Base-by-base conservation (phyloP, 2,113 vertebrate genomes). In the Monarcha castaneiventris region DNA sequence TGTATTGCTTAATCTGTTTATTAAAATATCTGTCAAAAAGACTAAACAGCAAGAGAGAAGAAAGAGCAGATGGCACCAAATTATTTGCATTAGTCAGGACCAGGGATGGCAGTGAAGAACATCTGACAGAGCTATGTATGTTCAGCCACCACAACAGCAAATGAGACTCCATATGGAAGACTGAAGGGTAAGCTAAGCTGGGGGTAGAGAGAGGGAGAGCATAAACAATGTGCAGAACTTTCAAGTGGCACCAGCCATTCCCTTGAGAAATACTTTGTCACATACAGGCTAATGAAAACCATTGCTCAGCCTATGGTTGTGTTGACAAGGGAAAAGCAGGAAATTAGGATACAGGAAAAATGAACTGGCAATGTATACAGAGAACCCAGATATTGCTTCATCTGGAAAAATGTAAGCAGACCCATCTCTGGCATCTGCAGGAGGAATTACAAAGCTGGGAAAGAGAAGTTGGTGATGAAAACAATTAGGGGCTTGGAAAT, bases 11-110 rank as follows among this genome's bases (percentile, higher is more conserved):
- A 78, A 96, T 87, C 41, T 87, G 69, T 89, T 93, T 95, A 89
- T 82, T 87, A 94, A 94, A 95, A 62, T 89, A 95, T 75, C 83
- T 90, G 93, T 89, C 92, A 92, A 86, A 85, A 92, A 89, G 49
- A 84, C 37, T 89, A 93, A 96, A 79, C 49, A 75, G 69, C 16
- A 10, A 92, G 64, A 93, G 55, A 93, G 56, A 93, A 91, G 58
- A 94, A 84, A 96, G 69, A 35, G 44, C 81, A 95, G 77, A 94
- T 87, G 81, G 84, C 84, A 96, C 54, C 32, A 62, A 91, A 41
- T 75, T 92, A 84, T 58, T 94, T 79, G 77, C 2, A 0, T 79
- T 96, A 94, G 91, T 72, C 86, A 87, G 77, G 69, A 91, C 22
- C 61, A 64, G 54, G 62, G 62, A 87, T 78, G 93, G 74, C 66